phyloP scores from a whole-genome alignment of 2,888 invertebrate genomes.

The Apamea monoglypha region DNA sequence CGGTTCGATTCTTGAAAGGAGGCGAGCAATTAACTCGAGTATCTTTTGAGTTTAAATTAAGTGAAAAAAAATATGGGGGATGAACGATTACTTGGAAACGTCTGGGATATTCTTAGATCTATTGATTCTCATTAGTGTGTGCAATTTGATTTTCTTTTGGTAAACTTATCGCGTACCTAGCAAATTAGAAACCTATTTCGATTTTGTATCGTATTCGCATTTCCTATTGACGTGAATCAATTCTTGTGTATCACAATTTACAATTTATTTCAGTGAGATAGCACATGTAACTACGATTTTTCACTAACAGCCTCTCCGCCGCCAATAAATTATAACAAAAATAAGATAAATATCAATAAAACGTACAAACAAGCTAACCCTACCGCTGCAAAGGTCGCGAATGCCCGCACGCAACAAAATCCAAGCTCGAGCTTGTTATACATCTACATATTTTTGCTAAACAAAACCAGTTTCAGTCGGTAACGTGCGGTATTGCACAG shows the following conservation, averaged over 20 bases:
- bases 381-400: constrained; percentile 80
- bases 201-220: background rate
- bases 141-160: constrained; percentile 33
- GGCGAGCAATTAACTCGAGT: constrained; percentile 89
- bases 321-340: constrained; percentile 61
- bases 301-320: constrained; percentile 22
- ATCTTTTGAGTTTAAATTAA: constrained; percentile 90
- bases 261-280: constrained; percentile 18
- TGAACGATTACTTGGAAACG: constrained; percentile 69
- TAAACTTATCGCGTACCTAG: background rate
- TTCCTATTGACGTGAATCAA: background rate
- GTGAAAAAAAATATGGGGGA: constrained; percentile 83
- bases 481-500: constrained; percentile 83
- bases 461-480: constrained; percentile 84
- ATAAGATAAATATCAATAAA: constrained; percentile 65
- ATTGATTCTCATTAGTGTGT: constrained; percentile 47
- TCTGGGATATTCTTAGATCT: constrained; percentile 63
- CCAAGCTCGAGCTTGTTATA: constrained; percentile 68
- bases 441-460: constrained; percentile 80
- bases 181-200: background rate
- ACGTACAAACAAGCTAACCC: constrained; percentile 79
- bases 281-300: constrained; percentile 26
- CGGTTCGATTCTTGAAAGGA: constrained; percentile 86
- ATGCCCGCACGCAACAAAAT: constrained; percentile 81
- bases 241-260: background rate